These are phyloP conservation scores for Syngnathoides biaculeatus DNA, from an alignment of 2,113 vertebrate genomes.

Conservation along the genomic window DNA sequence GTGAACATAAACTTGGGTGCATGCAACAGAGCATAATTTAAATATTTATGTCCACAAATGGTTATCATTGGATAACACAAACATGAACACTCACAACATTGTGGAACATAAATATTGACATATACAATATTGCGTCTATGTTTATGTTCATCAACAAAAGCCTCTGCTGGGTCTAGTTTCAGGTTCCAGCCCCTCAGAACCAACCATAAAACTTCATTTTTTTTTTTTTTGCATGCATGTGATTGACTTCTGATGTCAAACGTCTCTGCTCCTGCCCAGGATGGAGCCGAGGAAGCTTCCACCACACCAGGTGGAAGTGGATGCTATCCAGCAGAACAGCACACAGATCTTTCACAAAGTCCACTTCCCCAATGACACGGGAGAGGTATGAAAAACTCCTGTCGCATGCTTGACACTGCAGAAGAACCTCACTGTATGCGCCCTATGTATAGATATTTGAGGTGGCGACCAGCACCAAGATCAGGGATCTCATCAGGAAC, in stretches of 20 bases:
- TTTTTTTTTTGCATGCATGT: not conserved
- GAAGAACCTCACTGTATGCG: not conserved
- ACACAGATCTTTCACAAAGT: slow-evolving; percentile 87
- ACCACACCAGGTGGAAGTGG: slow-evolving; percentile 87
- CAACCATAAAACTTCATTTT: too few relatives aligned
- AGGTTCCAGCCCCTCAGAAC: not conserved
- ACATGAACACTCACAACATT: too few relatives aligned
- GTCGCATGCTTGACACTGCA: too few relatives aligned
- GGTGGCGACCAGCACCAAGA: slow-evolving; percentile 79
- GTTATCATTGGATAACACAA: too few relatives aligned
- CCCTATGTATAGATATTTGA: slow-evolving; percentile 76
- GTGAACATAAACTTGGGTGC: too few relatives aligned
- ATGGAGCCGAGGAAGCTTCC: slow-evolving; percentile 85
- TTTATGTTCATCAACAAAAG: too few relatives aligned
- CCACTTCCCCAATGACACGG: slow-evolving; percentile 84
- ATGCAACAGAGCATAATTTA: too few relatives aligned
- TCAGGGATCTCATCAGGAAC: slow-evolving; percentile 78
- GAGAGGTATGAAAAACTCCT: slow-evolving; percentile 69
- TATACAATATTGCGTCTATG: too few relatives aligned
- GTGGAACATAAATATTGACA: too few relatives aligned
- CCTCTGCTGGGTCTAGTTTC: too few relatives aligned
- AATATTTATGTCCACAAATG: too few relatives aligned
- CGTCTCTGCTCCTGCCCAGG: slow-evolving; percentile 60
- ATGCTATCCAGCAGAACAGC: slow-evolving; percentile 84
- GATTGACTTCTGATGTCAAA: not conserved